Base-by-base conservation (phyloP, 2,113 vertebrate species). In the Strix uralensis region DNA sequence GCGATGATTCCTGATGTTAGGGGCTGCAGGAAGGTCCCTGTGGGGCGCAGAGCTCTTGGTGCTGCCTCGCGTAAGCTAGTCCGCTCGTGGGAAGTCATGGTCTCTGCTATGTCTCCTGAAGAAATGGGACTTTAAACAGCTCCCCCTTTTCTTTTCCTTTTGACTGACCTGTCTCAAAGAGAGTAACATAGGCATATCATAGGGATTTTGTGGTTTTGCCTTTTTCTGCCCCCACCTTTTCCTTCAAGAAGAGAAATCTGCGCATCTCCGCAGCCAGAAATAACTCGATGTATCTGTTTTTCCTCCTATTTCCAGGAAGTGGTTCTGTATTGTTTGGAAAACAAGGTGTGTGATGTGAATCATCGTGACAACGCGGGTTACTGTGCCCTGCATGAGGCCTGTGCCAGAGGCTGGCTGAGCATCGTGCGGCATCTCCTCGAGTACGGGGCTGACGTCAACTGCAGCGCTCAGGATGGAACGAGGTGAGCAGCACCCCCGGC, bases 401-500 rank as follows among this genome's bases (percentile, higher is more conserved):
- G 99, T 88, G 99, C 99, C 17, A 97, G 98, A 23, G 99, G 99
- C 90, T 99, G 99, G 99, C 98, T 99, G 93, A 98, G 98, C 83
- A 99, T 99, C 49, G 99, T 98, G 47, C 98, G 98, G 59, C 99
- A 99, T 96, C 99, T 99, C 92, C 98, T 99, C 5, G 98, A 99
- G 92, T 98, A 99, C 16, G 99, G 99, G 21, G 99, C 99, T 2
- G 98, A 99, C 26, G 98, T 99, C 65, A 99, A 99, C 98, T 99
- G 99, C 98, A 99, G 99, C 17, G 99, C 99, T 15, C 99, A 99
- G 97, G 99, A 99, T 65, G 99, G 99, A 93, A 99, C 99, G 96
- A 99, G 99, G 99, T 99, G 46, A 86, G 95, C 77, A 51, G 47
- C 85, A 40, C 65, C 90, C 16, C 38, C 0, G 3, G 59, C 72